A percentile compares a stretch with the other conserved stretches of the same genome.
These are phyloP conservation scores for Cryptoblepharus egeriae DNA, from an alignment of 2,797 vertebrate genomes.

Conservation along the genomic window DNA sequence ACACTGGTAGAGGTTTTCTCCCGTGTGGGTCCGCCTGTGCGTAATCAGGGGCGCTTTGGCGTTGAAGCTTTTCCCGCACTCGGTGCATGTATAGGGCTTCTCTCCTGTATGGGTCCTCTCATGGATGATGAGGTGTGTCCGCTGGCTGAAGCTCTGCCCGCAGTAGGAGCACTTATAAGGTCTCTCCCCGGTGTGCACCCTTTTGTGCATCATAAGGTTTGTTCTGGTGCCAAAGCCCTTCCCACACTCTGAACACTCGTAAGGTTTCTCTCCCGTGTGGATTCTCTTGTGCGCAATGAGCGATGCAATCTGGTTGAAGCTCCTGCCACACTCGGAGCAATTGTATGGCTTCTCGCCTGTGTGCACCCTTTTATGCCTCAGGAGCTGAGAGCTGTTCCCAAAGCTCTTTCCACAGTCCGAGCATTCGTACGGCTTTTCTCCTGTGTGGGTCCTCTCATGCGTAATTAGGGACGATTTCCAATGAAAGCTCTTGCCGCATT, in stretches of 20 bases:
- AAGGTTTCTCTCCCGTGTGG: conserved; percentile 47
- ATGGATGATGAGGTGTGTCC: conserved; percentile 46
- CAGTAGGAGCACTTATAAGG: conserved; percentile 52
- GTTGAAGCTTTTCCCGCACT: conserved; percentile 53
- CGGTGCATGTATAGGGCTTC: conserved; percentile 52
- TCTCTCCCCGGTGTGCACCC: conserved; percentile 49
- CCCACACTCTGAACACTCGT: conserved; percentile 50
- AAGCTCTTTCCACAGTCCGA: conserved; percentile 50
- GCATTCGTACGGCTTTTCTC: conserved; percentile 42
- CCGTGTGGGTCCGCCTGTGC: conserved; percentile 23
- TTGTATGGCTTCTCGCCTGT: conserved; percentile 38
- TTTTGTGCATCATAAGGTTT: conserved; percentile 46
- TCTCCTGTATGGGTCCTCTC: conserved; percentile 58
- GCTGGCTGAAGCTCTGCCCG: conserved; percentile 52
- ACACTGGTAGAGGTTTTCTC: conserved; percentile 34
- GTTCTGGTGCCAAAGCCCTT: conserved; percentile 48
- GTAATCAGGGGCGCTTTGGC: conserved; percentile 25
- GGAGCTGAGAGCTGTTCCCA: conserved; percentile 45
- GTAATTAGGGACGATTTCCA: conserved; percentile 54
- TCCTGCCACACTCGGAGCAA: conserved; percentile 44
- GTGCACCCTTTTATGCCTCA: conserved; percentile 32
- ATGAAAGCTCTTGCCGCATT: conserved; percentile 53
- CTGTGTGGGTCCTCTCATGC: conserved; percentile 52
- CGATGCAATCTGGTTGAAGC: conserved; percentile 51
- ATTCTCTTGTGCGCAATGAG: conserved; percentile 43